Percentiles rank a stretch among this genome's conserved stretches.
These are phyloP conservation scores for Thamnophis sirtalis DNA, from an alignment of 2,113 vertebrate species.

Conservation along the genomic window DNA sequence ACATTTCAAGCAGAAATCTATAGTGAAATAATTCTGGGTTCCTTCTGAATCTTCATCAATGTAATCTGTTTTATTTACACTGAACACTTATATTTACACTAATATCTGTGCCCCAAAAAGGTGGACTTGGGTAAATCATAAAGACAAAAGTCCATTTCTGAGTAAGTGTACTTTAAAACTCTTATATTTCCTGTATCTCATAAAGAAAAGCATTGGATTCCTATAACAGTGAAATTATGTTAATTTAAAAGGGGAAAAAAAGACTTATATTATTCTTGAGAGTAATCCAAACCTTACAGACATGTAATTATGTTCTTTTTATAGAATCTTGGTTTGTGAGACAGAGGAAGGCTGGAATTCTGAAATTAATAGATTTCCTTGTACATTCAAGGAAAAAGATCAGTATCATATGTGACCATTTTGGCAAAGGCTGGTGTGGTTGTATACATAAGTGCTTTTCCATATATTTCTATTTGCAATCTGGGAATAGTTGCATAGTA, in stretches of 20 bases:
- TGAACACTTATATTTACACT: background rate
- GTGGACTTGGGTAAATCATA: background rate
- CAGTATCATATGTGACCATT: background rate
- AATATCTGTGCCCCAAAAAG: background rate
- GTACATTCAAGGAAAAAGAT: background rate
- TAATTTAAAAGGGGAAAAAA: background rate
- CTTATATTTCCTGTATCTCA: background rate
- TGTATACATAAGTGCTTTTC: background rate
- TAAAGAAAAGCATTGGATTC: background rate
- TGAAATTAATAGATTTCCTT: background rate
- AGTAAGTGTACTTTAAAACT: background rate
- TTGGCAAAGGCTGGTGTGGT: background rate
- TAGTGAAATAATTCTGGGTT: background rate
- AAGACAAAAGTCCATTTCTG: background rate
- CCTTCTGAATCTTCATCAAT: background rate
- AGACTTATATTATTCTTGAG: background rate
- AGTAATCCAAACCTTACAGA: background rate
- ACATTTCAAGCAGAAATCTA: background rate
- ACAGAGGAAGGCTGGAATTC: background rate
- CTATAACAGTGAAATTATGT: background rate
- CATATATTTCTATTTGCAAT: background rate
- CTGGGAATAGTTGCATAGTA: background rate
- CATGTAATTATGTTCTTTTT: background rate
- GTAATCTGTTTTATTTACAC: background rate
- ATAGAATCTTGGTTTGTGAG: background rate